phyloP scores from a whole-genome alignment of 2,797 vertebrate species.

The Acanthopagrus latus region DNA sequence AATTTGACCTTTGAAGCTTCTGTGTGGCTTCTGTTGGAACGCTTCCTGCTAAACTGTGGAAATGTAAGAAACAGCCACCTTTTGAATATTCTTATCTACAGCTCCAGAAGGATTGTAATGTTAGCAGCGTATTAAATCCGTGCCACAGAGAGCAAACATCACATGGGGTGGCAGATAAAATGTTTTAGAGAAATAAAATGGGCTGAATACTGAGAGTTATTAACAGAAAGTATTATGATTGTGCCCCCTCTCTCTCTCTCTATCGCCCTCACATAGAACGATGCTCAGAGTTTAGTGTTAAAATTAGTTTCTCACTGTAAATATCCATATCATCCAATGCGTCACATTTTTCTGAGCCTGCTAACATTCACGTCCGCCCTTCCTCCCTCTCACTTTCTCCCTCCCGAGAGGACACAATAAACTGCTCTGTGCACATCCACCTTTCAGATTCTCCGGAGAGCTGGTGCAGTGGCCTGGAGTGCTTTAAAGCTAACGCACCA shows the following conservation, averaged over 20 bases:
- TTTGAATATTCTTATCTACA: conserved; percentile 69
- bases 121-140: conserved; percentile 41
- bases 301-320: conserved; percentile 29
- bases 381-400: background rate
- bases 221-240: conserved; percentile 9
- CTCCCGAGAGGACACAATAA: conserved; percentile 27
- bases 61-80: conserved; percentile 46
- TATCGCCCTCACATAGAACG: conserved; percentile 23
- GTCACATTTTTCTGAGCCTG: background rate
- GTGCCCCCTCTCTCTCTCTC: conserved; percentile 4
- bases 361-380: background rate
- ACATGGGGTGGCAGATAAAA: conserved; percentile 27
- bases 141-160: conserved; percentile 34
- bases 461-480: conserved; percentile 28
- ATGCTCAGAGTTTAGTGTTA: conserved; percentile 20
- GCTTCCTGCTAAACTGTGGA: conserved; percentile 44
- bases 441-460: conserved; percentile 37
- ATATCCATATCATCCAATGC: conserved; percentile 33
- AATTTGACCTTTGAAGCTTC: conserved; percentile 65
- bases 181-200: conserved; percentile 34
- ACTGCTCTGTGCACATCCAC: conserved; percentile 10
- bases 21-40: conserved; percentile 30
- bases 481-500: conserved; percentile 15
- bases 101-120: conserved; percentile 57
- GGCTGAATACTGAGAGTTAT: conserved; percentile 31